phyloP scores from a whole-genome alignment of 2,888 invertebrate species.

The Endomychus coccineus region DNA sequence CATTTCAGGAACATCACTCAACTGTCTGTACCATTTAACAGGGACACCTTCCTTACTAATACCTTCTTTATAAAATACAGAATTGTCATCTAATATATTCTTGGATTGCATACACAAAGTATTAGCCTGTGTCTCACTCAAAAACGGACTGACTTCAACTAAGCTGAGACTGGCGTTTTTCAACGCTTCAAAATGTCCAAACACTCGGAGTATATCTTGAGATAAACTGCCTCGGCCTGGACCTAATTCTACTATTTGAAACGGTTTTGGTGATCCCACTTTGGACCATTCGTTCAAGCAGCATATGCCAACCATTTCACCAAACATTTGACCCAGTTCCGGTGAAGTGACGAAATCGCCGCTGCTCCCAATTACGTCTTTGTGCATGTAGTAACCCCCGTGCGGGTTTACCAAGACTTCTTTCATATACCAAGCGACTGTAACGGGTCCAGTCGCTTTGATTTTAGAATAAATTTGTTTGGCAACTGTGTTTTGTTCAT shows the following conservation, averaged over 20 bases:
- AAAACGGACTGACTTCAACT: conserved; percentile 82
- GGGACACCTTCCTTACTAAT: conserved; percentile 49
- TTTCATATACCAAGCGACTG: conserved; percentile 94
- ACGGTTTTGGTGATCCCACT: conserved; percentile 62
- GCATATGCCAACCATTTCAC: conserved; percentile 91
- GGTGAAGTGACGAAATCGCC: conserved; percentile 98
- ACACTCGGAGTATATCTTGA: conserved; percentile 77
- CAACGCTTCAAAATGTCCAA: conserved; percentile 38
- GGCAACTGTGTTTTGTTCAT: conserved; percentile 25
- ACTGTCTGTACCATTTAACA: conserved; percentile 78
- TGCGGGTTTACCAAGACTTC: conserved; percentile 78
- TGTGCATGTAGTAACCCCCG: conserved; percentile 86
- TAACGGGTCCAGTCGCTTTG: conserved; percentile 73
- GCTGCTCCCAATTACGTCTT: conserved; percentile 77
- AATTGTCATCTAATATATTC: conserved; percentile 27
- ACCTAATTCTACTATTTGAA: conserved; percentile 91
- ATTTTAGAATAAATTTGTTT: conserved; percentile 47
- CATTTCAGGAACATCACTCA: conserved; percentile 71
- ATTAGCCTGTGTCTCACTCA: conserved; percentile 72
- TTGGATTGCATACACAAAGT: conserved; percentile 54
- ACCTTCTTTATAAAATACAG: conserved; percentile 31
- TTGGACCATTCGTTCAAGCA: conserved; percentile 78
- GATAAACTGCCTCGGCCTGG: conserved; percentile 90
- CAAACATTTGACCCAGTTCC: conserved; percentile 94
- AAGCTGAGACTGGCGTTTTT: conserved; percentile 66